Evolutionary conservation across 2,113 vertebrate genomes (phyloP).

Genomic region (Porphyrio hochstetteri): DNA sequence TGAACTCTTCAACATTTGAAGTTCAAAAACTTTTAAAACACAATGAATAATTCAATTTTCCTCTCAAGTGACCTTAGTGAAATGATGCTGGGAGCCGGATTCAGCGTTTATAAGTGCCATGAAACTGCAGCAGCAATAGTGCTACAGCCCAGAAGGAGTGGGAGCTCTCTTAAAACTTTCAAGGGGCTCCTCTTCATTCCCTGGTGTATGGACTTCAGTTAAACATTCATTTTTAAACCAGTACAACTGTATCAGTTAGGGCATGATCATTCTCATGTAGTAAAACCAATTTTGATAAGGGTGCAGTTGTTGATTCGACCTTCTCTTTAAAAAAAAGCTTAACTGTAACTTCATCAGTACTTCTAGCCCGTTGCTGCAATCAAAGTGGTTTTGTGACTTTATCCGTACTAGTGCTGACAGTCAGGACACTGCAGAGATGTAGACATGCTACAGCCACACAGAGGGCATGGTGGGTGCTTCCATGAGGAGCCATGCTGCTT

Average conservation of each 20-base stretch:
- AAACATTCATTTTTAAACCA: neutral
- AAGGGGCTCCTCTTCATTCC: neutral
- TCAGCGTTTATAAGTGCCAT: neutral
- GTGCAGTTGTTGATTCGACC: neutral
- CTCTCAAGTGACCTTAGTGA: neutral
- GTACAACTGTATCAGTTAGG: neutral
- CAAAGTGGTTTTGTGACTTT: neutral
- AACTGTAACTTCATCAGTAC: neutral
- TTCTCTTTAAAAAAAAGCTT: neutral
- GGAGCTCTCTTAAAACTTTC: neutral
- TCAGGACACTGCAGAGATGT: neutral
- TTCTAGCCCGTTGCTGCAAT: neutral
- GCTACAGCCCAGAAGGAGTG: neutral
- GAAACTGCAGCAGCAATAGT: neutral
- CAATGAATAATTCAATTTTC: slow-evolving; percentile 49
- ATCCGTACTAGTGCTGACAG: neutral
- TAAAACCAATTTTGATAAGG: neutral
- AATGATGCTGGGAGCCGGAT: neutral
- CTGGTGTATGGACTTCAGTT: neutral
- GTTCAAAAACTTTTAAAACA: slow-evolving; percentile 30
- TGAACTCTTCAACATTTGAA: slow-evolving; percentile 5
- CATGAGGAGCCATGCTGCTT: neutral
- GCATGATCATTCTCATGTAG: neutral
- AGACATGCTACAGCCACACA: neutral
- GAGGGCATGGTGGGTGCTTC: neutral